Evolutionary conservation across 1,140 invertebrate species (phyloP).

Genomic region (Conus ventricosus): DNA sequence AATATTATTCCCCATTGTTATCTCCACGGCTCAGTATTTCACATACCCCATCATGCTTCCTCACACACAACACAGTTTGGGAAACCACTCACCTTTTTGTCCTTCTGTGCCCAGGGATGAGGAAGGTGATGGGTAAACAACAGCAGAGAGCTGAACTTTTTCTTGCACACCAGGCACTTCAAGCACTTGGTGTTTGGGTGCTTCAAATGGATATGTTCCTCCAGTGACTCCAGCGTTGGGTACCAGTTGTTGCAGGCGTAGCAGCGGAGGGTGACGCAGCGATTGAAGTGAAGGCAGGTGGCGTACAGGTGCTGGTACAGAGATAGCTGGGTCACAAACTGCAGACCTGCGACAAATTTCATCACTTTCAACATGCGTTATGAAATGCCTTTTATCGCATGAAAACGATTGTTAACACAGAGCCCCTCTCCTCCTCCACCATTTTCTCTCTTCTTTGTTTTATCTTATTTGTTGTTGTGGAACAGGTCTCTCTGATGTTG

Average conservation of each 20-base stretch:
- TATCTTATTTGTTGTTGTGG: no score
- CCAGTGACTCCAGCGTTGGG: neutral
- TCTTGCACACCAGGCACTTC: neutral
- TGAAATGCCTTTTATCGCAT: no score
- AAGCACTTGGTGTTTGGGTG: neutral
- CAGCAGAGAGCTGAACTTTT: neutral
- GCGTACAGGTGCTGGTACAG: slow-evolving; percentile 35
- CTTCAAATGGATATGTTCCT: neutral
- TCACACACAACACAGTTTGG: no score
- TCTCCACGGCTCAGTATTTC: no score
- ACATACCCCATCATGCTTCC: no score
- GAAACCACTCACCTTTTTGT: neutral
- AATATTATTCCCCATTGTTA: no score
- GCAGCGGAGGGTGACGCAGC: slow-evolving; percentile 15
- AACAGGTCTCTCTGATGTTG: no score
- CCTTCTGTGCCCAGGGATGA: neutral
- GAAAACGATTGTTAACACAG: no score
- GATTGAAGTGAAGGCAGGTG: slow-evolving; percentile 36
- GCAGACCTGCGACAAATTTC: neutral
- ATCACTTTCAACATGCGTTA: no score
- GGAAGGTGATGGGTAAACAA: neutral
- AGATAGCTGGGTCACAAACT: slow-evolving; percentile 14
- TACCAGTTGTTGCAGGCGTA: neutral
- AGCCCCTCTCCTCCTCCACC: no score
- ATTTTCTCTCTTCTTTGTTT: no score